Evolutionary conservation across 1,140 invertebrate genomes (phyloP), one percentile per base, ranked within the genome.

Genomic region (Matsumurasca onukii): DNA sequence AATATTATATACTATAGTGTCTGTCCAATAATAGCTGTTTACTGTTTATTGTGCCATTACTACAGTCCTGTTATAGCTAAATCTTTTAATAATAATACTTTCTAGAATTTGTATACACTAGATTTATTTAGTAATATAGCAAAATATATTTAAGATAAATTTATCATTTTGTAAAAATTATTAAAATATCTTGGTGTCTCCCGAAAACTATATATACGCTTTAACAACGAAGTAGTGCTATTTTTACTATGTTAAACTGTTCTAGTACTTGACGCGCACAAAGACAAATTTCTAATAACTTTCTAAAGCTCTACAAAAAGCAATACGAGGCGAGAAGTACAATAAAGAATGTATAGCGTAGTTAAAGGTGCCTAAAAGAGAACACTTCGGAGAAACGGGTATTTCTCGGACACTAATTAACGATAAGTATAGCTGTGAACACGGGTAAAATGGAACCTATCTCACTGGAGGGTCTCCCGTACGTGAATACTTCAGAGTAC

Each of bases 401-500:
- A 51, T 68, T 63, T 30, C 29, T 25, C 31, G 20, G 31, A 30
- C 17, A 39, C 27, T 27, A 55, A 55, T 31, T 57, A 55, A 57
- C 17, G 30, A 20, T 30, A 25, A 68, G 49, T 31, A 20, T n/a
- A n/a, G n/a, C 9, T 27, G 45, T 1, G 1, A 34, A 57, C 24
- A 34, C n/a, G 25, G 31, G 25, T 39, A 31, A 17, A 17, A 45
- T 70, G 66, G 66, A 70, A 48, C 48, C 67, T 15, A 27, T 63
- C 17, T 63, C 70, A 9, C 61, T 70, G 24, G 62, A 71, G 27
- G 59, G 65, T 12, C 25, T 15, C 31, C 31, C 63, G 31, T 25
- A 22, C 15, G 64, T 69, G 45, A 64, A 68, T 29, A 67, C 65
- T 15, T 62, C 66, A 13, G 73, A 72, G 30, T 34, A 70, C 22